phyloP scores from a whole-genome alignment of 1,140 invertebrate genomes.

The Pseudobourletiella spinata region DNA sequence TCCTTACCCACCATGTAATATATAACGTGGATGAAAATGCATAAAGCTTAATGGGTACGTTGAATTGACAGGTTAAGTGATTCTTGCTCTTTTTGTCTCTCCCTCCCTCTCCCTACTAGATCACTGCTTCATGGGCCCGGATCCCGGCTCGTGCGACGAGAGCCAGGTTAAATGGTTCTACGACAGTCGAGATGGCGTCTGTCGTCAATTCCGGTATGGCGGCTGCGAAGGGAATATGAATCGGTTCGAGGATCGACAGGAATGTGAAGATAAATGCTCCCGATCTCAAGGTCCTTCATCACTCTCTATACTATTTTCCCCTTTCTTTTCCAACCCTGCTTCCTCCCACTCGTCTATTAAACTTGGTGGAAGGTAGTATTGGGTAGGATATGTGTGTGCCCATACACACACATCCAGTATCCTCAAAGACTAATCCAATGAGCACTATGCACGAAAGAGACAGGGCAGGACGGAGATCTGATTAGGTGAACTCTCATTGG shows the following conservation, averaged over 20 bases:
- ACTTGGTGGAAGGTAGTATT: too few relatives aligned
- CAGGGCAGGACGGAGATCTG: too few relatives aligned
- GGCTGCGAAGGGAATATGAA: conserved; percentile 82
- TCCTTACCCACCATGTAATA: too few relatives aligned
- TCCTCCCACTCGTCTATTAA: neutral
- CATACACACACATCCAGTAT: too few relatives aligned
- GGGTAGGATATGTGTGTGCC: too few relatives aligned
- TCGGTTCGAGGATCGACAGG: conserved; percentile 62
- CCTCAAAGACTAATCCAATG: too few relatives aligned
- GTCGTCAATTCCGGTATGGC: conserved; percentile 62
- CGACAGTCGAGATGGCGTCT: conserved; percentile 62
- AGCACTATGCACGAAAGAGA: too few relatives aligned
- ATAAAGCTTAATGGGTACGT: too few relatives aligned
- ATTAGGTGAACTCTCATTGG: too few relatives aligned
- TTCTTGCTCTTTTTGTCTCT: conserved; percentile 3
- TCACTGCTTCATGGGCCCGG: conserved; percentile 57
- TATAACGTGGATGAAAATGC: too few relatives aligned
- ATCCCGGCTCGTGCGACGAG: conserved; percentile 59
- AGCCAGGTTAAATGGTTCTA: conserved; percentile 61
- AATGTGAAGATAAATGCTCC: conserved; percentile 68
- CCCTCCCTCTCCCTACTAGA: conserved; percentile 47
- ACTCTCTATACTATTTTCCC: neutral
- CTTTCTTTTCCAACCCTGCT: neutral
- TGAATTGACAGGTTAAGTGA: too few relatives aligned
- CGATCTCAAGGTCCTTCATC: conserved; percentile 53